Conservation (phyloP, 2,113 vertebrate species). For the Porphyrio hochstetteri region DNA sequence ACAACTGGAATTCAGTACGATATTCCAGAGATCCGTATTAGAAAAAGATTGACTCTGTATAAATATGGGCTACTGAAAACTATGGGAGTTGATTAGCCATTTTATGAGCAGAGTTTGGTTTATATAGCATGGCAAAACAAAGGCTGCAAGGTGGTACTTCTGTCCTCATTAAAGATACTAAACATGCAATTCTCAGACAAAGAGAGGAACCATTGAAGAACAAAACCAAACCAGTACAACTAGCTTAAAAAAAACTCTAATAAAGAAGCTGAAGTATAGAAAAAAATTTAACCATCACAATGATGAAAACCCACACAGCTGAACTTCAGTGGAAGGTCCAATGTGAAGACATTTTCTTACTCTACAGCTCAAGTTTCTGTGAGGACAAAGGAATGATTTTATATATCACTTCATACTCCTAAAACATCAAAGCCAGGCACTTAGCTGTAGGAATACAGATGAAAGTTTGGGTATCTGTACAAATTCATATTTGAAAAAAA, state of each 20-base stretch:
- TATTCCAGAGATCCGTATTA: neutral
- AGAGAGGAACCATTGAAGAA: neutral
- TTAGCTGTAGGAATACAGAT: neutral
- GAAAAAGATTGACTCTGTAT: neutral
- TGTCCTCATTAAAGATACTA: neutral
- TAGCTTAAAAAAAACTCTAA: neutral
- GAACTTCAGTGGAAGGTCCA: neutral
- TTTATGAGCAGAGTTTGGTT: neutral
- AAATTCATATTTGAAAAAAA: neutral
- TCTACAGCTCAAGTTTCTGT: neutral
- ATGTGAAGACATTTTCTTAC: neutral
- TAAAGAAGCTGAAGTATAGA: neutral
- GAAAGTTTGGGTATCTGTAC: neutral
- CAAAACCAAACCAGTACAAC: neutral
- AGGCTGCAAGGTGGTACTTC: neutral
- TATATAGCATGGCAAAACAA: neutral
- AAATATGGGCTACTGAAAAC: neutral
- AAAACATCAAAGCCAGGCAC: neutral
- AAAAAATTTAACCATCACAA: neutral
- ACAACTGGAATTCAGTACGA: neutral
- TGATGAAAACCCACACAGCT: neutral
- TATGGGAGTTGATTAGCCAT: neutral
- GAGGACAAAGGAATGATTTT: neutral
- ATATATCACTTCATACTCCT: neutral
- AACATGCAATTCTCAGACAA: neutral